Conservation (phyloP, 1,140 invertebrate species). For the Drosophila sulfurigaster region DNA sequence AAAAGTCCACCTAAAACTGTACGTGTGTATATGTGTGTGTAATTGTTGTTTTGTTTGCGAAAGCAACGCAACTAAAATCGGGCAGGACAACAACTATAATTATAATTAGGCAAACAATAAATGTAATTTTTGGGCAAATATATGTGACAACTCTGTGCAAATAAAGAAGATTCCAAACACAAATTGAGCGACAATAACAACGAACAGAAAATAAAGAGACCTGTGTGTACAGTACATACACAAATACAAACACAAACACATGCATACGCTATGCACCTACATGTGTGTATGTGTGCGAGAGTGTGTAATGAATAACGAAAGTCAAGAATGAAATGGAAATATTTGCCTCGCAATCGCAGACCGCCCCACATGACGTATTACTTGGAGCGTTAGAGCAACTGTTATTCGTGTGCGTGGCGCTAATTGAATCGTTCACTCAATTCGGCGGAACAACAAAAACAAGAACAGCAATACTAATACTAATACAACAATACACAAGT, state of each 20-base stretch:
- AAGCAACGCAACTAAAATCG: conserved; percentile 45
- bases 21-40: conserved; percentile 27
- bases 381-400: conserved; percentile 21
- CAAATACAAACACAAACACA: neutral
- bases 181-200: conserved; percentile 53
- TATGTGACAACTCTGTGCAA: conserved; percentile 45
- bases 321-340: conserved; percentile 78
- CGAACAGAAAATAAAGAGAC: conserved; percentile 45
- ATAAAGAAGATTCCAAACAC: conserved; percentile 62
- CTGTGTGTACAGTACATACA: conserved; percentile 29
- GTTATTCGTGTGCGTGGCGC: conserved; percentile 67
- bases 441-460: conserved; percentile 37
- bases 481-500: conserved; percentile 20
- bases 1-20: conserved; percentile 45
- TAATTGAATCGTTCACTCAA: conserved; percentile 74
- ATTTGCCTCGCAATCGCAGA: conserved; percentile 28
- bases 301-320: conserved; percentile 64
- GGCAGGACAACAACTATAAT: conserved; percentile 53
- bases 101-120: conserved; percentile 55
- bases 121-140: conserved; percentile 53
- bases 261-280: conserved; percentile 2
- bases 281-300: conserved; percentile 1
- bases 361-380: conserved; percentile 46
- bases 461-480: conserved; percentile 8
- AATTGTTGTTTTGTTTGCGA: conserved; percentile 54